Evolutionary conservation across 2,888 invertebrate species (phyloP).

Genomic region (Cerastis leucographa): DNA sequence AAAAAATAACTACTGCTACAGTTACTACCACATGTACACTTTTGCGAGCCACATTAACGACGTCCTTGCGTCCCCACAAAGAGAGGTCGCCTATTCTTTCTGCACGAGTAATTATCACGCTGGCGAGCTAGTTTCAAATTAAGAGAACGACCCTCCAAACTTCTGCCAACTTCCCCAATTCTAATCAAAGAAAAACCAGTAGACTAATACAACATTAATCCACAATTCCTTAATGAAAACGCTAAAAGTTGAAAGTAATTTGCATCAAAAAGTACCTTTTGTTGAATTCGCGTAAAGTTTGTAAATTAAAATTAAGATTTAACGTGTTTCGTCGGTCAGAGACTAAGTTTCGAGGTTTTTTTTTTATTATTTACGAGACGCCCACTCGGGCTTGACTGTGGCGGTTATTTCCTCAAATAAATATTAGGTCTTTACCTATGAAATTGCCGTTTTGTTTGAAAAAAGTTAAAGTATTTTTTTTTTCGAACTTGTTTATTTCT

Average conservation of each 20-base stretch:
- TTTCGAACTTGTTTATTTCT: too few species aligned
- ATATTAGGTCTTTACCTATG: too few species aligned
- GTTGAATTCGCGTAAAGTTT: slow-evolving; percentile 75
- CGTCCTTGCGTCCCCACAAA: not conserved
- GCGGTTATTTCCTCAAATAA: slow-evolving; percentile 56
- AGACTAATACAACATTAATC: slow-evolving; percentile 75
- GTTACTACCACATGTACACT: not conserved
- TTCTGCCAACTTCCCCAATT: slow-evolving; percentile 57
- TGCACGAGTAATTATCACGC: slow-evolving; percentile 48
- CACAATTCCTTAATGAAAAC: slow-evolving; percentile 81
- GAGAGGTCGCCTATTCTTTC: slow-evolving; percentile 19
- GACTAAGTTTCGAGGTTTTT: slow-evolving; percentile 71
- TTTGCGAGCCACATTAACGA: not conserved
- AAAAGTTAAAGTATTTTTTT: too few species aligned
- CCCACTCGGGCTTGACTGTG: slow-evolving; percentile 47
- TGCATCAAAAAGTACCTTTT: slow-evolving; percentile 81
- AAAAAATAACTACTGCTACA: not conserved
- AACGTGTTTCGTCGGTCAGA: slow-evolving; percentile 75
- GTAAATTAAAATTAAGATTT: slow-evolving; percentile 85
- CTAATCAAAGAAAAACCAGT: slow-evolving; percentile 72
- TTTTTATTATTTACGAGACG: slow-evolving; percentile 70
- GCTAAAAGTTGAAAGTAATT: slow-evolving; percentile 80
- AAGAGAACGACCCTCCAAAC: slow-evolving; percentile 41
- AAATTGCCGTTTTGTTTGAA: too few species aligned
- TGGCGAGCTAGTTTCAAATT: slow-evolving; percentile 51